Evolutionary conservation across 2,113 vertebrate genomes (phyloP), one percentile per base, ranked within the genome.

Genomic region (Nymphicus hollandicus): DNA sequence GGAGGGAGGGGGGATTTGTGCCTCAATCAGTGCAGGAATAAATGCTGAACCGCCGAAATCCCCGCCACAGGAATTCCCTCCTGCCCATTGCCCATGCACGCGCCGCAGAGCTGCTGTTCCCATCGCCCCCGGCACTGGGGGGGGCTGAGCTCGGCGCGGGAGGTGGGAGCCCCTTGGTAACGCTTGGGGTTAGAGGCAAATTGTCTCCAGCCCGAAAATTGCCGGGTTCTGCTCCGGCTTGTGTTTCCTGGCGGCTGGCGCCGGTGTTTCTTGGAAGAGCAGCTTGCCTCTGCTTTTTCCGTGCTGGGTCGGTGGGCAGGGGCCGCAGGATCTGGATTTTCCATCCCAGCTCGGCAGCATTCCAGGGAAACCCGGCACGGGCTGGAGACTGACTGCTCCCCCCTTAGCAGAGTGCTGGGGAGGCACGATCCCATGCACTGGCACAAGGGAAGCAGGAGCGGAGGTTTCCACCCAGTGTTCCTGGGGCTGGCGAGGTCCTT

Each of bases 191-290:
- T 5, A 3, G 35, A 66, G 81, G 66, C 23, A n/a, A 50, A 76
- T 24, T 11, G 2, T 78, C 93, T 94, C 77, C 64, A 82, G 70
- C 56, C 90, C 16, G 1, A 29, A 89, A 95, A 95, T 39, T 20
- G 52, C 22, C n/a, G 56, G 73, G 93, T 58, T 96, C 73, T 91
- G 95, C 95, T 87, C 10, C 22, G 70, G 85, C 79, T 97, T 86
- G 58, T 43, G 65, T 88, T 94, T 97, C 72, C 89, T 96, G 95
- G 96, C 96, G 91, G 71, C 49, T 20, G 7, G 18, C 2, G 1
- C 5, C 17, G 79, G 90, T 80, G 88, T 86, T 94, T 96, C 92
- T 95, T 95, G 96, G 95, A 93, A 96, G 90, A 25, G 0, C 66
- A 10, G 22, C 63, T 49, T 4, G 83, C 64, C 91, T 94, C 81